phyloP scores from a whole-genome alignment of 2,888 invertebrate genomes.

The Mythimna vitellina region DNA sequence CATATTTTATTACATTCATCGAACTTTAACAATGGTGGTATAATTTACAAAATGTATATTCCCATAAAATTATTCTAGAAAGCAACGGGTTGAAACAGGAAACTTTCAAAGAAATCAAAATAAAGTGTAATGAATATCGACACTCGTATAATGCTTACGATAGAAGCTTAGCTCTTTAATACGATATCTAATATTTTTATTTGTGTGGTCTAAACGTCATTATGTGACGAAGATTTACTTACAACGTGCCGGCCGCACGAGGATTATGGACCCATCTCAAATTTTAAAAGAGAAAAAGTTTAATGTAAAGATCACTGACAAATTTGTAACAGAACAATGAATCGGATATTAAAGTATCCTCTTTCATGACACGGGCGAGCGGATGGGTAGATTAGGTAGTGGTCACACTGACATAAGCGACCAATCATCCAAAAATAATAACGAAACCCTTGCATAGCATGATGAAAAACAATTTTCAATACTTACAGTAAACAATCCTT shows the following conservation, averaged over 20 bases:
- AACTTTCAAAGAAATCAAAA: constrained; percentile 56
- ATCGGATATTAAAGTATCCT: constrained; percentile 90
- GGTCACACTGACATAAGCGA: constrained; percentile 70
- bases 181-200: constrained; percentile 79
- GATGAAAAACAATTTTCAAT: constrained; percentile 20
- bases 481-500: constrained; percentile 19
- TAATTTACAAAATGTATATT: constrained; percentile 54
- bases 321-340: constrained; percentile 91
- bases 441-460: constrained; percentile 12
- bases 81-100: constrained; percentile 57
- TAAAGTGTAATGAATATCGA: constrained; percentile 70
- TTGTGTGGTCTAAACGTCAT: constrained; percentile 85
- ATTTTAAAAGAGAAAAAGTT: constrained; percentile 88
- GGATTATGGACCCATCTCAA: constrained; percentile 88
- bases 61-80: constrained; percentile 52
- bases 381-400: constrained; percentile 80
- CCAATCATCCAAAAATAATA: constrained; percentile 9
- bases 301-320: constrained; percentile 90
- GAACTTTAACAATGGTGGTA: constrained; percentile 63
- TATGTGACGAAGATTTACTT: constrained; percentile 84
- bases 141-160: constrained; percentile 64
- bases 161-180: constrained; percentile 70
- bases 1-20: constrained; percentile 69
- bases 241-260: constrained; percentile 80
- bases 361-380: constrained; percentile 89